These are phyloP conservation scores for Mongoloraphidia duomilia DNA, from an alignment of 2,888 invertebrate species.

Conservation along the genomic window DNA sequence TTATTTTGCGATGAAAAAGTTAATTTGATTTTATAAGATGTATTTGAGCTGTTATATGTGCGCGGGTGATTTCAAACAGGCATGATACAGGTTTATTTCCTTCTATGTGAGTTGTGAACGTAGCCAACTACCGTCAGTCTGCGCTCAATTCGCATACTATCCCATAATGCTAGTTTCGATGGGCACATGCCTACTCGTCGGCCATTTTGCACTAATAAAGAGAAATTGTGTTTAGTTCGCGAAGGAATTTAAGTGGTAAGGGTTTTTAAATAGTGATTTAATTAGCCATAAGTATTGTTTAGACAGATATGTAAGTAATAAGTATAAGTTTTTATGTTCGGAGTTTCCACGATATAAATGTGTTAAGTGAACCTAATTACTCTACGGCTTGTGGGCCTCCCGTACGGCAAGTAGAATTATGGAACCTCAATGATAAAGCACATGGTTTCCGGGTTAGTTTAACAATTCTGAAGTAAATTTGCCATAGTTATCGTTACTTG, in stretches of 20 bases:
- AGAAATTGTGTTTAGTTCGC: conserved; percentile 46
- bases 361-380: conserved; percentile 5
- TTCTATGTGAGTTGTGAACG: too few species aligned
- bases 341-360: background rate
- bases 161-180: conserved; percentile 41
- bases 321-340: too few species aligned
- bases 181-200: conserved; percentile 50
- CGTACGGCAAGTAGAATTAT: conserved; percentile 25
- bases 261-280: conserved; percentile 10
- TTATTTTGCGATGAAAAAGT: too few species aligned
- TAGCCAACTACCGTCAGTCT: background rate
- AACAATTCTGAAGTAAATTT: conserved; percentile 20
- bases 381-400: conserved; percentile 23
- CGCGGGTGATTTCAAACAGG: too few species aligned
- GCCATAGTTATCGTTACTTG: conserved; percentile 22
- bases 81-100: too few species aligned
- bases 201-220: conserved; percentile 54
- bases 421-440: conserved; percentile 32
- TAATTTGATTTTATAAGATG: too few species aligned
- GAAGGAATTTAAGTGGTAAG: conserved; percentile 46
- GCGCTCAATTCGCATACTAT: conserved; percentile 4
- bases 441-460: conserved; percentile 35
- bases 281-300: too few species aligned
- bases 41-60: too few species aligned
- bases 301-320: too few species aligned